A percentile compares a stretch with the other conserved stretches of the same genome.
These are phyloP conservation scores for Oedothorax gibbosus DNA, from an alignment of 1,140 invertebrate genomes.

Conservation along the genomic window DNA sequence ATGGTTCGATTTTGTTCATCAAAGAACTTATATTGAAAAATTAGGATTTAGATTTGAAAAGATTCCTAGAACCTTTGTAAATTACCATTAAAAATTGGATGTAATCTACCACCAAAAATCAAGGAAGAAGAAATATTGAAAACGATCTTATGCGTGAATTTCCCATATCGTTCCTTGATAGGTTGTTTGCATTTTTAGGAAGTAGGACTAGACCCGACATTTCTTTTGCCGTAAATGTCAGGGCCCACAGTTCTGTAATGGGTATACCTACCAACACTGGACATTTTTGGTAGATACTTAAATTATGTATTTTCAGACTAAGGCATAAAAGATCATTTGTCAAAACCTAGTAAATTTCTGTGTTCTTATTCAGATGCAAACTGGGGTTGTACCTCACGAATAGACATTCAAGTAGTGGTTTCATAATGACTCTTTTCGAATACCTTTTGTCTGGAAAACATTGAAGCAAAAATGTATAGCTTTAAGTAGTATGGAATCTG, in stretches of 20 bases:
- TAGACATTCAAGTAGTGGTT: conserved; percentile 17
- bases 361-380: too few species aligned
- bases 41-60: too few species aligned
- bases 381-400: too few species aligned
- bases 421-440: background rate
- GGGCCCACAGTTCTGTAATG: conserved; percentile 4
- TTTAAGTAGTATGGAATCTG: conserved; percentile 1
- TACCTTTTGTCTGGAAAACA: conserved; percentile 6
- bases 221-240: background rate
- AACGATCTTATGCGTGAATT: background rate
- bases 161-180: background rate
- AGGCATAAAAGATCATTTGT: background rate
- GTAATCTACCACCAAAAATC: too few species aligned
- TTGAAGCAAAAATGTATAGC: background rate
- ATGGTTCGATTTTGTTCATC: too few species aligned
- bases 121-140: too few species aligned
- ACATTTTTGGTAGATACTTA: background rate
- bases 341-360: background rate
- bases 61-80: too few species aligned
- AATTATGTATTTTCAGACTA: background rate
- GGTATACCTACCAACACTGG: background rate
- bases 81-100: too few species aligned
- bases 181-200: conserved; percentile 10
- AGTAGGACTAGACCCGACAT: conserved; percentile 11
- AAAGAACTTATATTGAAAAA: too few species aligned